Evolutionary conservation across 1,140 invertebrate genomes (phyloP).

Genomic region (Ganaspis sp.): DNA sequence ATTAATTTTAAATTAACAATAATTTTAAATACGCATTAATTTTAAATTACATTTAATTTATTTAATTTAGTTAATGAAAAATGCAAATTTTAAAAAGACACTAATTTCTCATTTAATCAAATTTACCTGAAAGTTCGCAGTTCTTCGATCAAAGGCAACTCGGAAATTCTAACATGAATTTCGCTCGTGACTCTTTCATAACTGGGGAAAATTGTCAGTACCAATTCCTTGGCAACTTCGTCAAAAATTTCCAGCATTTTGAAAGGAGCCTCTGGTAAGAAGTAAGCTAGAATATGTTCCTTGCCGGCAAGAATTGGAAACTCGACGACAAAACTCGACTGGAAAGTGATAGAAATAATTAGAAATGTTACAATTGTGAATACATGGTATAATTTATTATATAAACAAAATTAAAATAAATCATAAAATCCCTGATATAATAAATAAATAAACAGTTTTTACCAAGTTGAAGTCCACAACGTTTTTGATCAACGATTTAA

Average conservation of each 20-base stretch:
- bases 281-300: slow-evolving; percentile 96
- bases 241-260: slow-evolving; percentile 98
- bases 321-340: slow-evolving; percentile 94
- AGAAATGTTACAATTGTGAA: no score
- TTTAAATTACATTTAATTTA: no score
- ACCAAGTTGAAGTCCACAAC: no score
- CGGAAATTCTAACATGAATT: slow-evolving; percentile 95
- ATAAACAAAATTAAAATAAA: no score
- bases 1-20: slow-evolving; percentile 31
- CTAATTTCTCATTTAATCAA: slow-evolving; percentile 38
- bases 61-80: no score
- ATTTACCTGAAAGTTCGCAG: slow-evolving; percentile 91
- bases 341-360: slow-evolving; percentile 54
- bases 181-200: slow-evolving; percentile 96
- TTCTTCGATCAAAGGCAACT: slow-evolving; percentile 97
- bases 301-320: slow-evolving; percentile 93
- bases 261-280: slow-evolving; percentile 96
- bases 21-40: no score
- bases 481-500: no score
- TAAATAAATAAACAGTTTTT: no score
- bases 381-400: no score
- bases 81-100: no score
- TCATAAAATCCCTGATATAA: no score
- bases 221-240: slow-evolving; percentile 95
- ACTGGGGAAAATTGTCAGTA: slow-evolving; percentile 95